Conservation (phyloP, 2,888 invertebrate genomes). For the Dorcus hopei region DNA sequence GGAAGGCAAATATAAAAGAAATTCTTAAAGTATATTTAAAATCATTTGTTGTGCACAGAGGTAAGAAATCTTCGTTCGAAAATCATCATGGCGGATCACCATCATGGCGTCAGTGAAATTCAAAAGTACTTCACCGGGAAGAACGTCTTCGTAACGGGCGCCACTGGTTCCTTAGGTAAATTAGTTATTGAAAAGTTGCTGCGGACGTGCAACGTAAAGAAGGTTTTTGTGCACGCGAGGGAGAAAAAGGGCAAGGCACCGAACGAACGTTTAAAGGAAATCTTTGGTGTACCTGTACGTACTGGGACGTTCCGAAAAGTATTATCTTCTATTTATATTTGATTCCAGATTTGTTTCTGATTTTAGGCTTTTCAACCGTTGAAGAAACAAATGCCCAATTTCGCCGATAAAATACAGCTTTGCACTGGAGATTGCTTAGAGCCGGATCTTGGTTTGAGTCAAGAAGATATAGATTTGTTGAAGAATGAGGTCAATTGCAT, state of each 20-base stretch:
- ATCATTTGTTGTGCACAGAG: too few species aligned
- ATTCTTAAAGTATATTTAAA: too few species aligned
- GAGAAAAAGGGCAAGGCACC: constrained; percentile 39
- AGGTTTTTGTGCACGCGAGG: constrained; percentile 38
- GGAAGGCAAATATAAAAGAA: too few species aligned
- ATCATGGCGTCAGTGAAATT: not conserved
- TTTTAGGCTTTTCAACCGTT: constrained; percentile 16
- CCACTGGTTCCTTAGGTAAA: constrained; percentile 24
- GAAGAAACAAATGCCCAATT: constrained; percentile 8
- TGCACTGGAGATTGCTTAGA: constrained; percentile 32
- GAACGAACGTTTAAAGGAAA: constrained; percentile 49
- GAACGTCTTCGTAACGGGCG: not conserved
- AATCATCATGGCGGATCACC: not conserved
- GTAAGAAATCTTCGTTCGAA: too few species aligned
- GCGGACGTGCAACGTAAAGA: constrained; percentile 34
- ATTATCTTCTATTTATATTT: not conserved
- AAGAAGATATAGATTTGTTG: constrained; percentile 2
- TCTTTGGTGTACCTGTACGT: constrained; percentile 41
- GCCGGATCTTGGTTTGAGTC: constrained; percentile 12
- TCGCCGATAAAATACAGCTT: constrained; percentile 27
- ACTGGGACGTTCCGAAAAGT: constrained; percentile 21
- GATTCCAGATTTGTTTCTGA: not conserved
- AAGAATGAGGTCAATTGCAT: constrained; percentile 19
- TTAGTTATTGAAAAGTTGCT: constrained; percentile 40
- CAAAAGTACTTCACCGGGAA: not conserved